Evolutionary conservation across 1,140 invertebrate genomes (phyloP).

Genomic region (Hormaphis cornu): DNA sequence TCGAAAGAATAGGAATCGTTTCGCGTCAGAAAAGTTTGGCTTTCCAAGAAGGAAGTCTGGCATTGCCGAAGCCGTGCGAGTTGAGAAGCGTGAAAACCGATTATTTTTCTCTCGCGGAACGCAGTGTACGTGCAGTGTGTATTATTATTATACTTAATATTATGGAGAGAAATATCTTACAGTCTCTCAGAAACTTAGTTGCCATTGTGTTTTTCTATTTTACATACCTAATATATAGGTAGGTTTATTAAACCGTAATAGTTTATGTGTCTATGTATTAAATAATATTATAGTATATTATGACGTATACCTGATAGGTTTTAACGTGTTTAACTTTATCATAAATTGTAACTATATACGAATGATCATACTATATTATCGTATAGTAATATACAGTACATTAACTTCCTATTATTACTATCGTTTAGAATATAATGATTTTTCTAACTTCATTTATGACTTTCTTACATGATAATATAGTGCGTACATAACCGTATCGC

Average conservation of each 20-base stretch:
- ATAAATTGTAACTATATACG: background rate
- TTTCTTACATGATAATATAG: background rate
- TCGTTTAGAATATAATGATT: background rate
- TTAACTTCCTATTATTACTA: slow-evolving; percentile 11
- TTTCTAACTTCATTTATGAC: background rate
- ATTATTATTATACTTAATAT: background rate
- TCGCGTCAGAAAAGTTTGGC: too few species aligned
- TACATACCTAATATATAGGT: background rate
- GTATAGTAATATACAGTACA: background rate
- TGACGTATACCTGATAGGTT: too few species aligned
- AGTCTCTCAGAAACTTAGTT: slow-evolving; percentile 28
- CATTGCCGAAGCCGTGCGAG: too few species aligned
- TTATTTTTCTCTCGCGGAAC: too few species aligned
- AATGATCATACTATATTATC: background rate
- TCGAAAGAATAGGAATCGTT: too few species aligned
- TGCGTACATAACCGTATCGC: background rate
- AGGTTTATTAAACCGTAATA: slow-evolving; percentile 4
- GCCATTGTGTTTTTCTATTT: slow-evolving; percentile 22
- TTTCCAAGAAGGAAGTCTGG: too few species aligned
- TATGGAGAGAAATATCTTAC: background rate
- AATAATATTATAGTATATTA: too few species aligned
- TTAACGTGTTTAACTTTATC: slow-evolving; percentile 8
- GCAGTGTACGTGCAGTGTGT: background rate
- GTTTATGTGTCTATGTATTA: background rate
- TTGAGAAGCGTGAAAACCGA: too few species aligned